Base-by-base conservation (phyloP, 2,888 invertebrate genomes). In the Conus canariensis region DNA sequence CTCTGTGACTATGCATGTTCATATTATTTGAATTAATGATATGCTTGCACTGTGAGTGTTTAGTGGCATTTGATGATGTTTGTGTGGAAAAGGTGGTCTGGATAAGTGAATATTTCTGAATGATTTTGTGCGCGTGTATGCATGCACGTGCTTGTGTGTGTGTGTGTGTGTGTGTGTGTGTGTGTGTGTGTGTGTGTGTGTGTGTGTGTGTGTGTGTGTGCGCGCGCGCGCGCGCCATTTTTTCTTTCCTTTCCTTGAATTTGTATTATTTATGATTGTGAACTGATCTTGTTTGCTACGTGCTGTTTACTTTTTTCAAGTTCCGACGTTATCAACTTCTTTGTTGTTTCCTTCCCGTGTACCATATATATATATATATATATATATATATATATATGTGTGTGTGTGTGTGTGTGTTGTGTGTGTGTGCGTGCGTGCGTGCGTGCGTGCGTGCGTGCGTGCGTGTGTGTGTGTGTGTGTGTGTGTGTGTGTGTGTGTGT, bases 401-500 rank as follows among this genome's bases (percentile, higher is more conserved):
- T 59, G 19, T 85, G 58, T 59, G n/a, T 22, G 64, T 58, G 12
- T 86, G 12, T 86, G 25, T 86, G 64, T 86, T 25, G n/a, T n/a
- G n/a, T n/a, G n/a, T n/a, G n/a, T n/a, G n/a, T n/a, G n/a, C n/a
- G n/a, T n/a, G n/a, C n/a, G n/a, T n/a, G n/a, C n/a, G n/a, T n/a
- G n/a, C n/a, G n/a, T n/a, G n/a, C n/a, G n/a, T n/a, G n/a, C n/a
- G n/a, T n/a, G n/a, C n/a, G n/a, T n/a, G n/a, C n/a, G n/a, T n/a
- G n/a, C n/a, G n/a, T 86, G n/a, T 86, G 30, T 30, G n/a, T 64
- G 12, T 86, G 70, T 87, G 5, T 87, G 60, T 64, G 60, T 88
- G 3, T 82, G 60, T 88, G 7, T 88, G 60, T 82, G 4, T 82
- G 83, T 88, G 2, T 88, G 64, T 88, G n/a, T 88, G n/a, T 83